Evolutionary conservation across 92 coral and sea anemone species (phyloP).

Genomic region (Actinernus sp.): DNA sequence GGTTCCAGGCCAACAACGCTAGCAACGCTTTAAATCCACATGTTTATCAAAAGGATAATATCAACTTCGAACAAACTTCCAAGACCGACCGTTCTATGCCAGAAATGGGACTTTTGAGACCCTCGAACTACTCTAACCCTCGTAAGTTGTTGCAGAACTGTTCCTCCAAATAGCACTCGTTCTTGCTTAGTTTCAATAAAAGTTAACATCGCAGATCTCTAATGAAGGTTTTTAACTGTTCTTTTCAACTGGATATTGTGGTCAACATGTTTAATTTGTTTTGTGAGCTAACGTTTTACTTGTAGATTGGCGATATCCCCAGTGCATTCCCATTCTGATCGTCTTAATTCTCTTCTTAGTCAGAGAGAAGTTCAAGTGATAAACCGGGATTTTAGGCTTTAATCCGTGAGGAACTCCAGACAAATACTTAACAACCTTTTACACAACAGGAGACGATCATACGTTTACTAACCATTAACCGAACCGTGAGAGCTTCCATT

Average conservation of each 20-base stretch:
- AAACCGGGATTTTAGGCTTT: background rate
- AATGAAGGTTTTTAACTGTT: slow-evolving; percentile 10
- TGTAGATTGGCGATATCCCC: slow-evolving; percentile 3
- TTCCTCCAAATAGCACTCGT: no score
- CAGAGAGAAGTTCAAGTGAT: slow-evolving; percentile 4
- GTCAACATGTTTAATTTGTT: slow-evolving; percentile 24
- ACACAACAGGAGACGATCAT: background rate
- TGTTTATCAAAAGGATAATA: slow-evolving; percentile 88
- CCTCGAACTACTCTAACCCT: slow-evolving; percentile 22
- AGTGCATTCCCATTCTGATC: background rate
- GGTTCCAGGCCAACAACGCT: slow-evolving; percentile 71
- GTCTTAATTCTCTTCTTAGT: background rate
- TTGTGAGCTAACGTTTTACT: slow-evolving; percentile 32
- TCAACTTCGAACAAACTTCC: slow-evolving; percentile 53
- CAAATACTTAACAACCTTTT: background rate
- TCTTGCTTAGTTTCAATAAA: no score
- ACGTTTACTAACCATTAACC: background rate
- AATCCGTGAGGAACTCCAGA: background rate
- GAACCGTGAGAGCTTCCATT: no score
- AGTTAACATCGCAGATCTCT: background rate
- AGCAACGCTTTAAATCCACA: slow-evolving; percentile 67
- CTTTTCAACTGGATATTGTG: slow-evolving; percentile 26
- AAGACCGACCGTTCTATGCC: slow-evolving; percentile 46
- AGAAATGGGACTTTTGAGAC: slow-evolving; percentile 45
- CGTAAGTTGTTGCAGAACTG: no score